Base-by-base conservation (phyloP, 2,888 invertebrate genomes). In the Pimpla rufipes region DNA sequence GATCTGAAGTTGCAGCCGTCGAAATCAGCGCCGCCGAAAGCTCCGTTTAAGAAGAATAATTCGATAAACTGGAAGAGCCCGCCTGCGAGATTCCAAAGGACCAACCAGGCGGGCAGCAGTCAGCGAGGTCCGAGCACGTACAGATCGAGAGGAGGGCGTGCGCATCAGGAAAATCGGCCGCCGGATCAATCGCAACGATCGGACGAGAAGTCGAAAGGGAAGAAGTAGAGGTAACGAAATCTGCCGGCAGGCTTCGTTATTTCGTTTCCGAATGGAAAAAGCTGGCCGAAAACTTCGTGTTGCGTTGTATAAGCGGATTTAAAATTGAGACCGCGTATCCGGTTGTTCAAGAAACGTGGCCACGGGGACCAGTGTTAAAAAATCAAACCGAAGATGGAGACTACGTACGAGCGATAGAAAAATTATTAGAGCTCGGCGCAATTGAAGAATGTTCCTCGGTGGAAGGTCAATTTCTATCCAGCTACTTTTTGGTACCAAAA, bases 401-500 rank as follows among this genome's bases (percentile, higher is more conserved):
- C 11, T 66, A 71, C 18, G 29, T 11, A 16, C 70, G 18, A 4
- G 66, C 79, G 23, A 71, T 83, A 45, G 29, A 67, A 8, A 57
- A 79, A 11, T 75, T 79, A 42, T 68, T 83, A 18, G 52, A 59
- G 8, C 40, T 77, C n/a, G 66, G 73, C n/a, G 68, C 59, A 8
- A 66, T 81, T 75, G 18, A 71, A 75, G 13, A 52, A 10, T 77
- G 66, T 23, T n/a, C 7, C 5, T 35, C 75, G n/a, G 50, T 1
- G 7, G 21, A 79, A 37, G 67, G 67, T 2, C 79, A 85, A 67
- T 81, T 77, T n/a, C n/a, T 81, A 10, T 84, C 87, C 0, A 68
- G 62, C 1, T 83, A 70, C 78, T 87, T 87, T 23, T 79, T 81
- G 59, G 79, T 85, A 0, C 81, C 68, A 16, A 86, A 86, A 57